Evolutionary conservation across 1,140 invertebrate genomes (phyloP).

Genomic region (Neotoxoptera formosana): DNA sequence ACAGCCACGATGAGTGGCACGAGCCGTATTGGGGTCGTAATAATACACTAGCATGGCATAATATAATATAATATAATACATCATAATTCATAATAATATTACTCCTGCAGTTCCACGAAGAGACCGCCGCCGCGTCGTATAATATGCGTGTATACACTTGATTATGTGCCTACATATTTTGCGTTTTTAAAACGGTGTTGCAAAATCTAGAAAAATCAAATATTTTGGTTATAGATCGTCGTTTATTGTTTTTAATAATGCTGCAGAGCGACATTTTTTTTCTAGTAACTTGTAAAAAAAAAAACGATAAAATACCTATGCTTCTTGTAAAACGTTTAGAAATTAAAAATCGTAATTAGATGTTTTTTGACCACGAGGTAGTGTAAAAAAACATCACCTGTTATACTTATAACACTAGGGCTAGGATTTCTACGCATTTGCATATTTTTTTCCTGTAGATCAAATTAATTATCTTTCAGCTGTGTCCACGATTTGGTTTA

Average conservation of each 20-base stretch:
- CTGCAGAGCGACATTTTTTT: background rate
- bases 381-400: background rate
- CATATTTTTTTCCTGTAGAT: too few species aligned
- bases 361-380: background rate
- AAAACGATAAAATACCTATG: background rate
- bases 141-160: background rate
- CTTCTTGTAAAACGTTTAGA: background rate
- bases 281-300: background rate
- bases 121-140: background rate
- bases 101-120: background rate
- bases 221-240: background rate
- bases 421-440: too few species aligned
- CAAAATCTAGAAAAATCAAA: background rate
- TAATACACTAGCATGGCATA: background rate
- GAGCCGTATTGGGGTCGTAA: background rate
- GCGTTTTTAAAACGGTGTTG: too few species aligned
- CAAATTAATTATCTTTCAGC: too few species aligned
- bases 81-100: slow-evolving; percentile 3
- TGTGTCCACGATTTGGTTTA: too few species aligned
- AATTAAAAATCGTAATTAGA: background rate
- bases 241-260: background rate
- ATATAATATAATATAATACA: slow-evolving; percentile 10
- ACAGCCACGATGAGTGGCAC: background rate
- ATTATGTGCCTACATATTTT: background rate
- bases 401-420: background rate